Percentiles rank a stretch among this genome's conserved stretches.
These are phyloP conservation scores for Meiosimyza platycephala DNA, from an alignment of 2,888 invertebrate genomes.

Conservation along the genomic window DNA sequence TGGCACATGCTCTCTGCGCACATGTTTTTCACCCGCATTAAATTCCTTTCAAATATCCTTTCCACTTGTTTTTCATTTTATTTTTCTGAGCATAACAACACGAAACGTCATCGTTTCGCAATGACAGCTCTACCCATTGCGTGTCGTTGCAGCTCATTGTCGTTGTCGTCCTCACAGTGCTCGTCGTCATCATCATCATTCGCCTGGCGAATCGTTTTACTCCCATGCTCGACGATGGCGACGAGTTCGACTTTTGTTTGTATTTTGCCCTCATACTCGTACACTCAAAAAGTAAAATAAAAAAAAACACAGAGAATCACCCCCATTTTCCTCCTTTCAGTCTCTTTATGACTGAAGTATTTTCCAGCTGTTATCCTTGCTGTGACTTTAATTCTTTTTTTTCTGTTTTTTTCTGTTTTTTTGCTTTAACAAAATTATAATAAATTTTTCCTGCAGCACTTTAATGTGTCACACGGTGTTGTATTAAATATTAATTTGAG, in stretches of 20 bases:
- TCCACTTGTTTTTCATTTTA: conserved; percentile 9
- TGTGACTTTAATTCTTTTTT: conserved; percentile 35
- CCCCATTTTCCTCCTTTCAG: background rate
- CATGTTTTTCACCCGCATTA: background rate
- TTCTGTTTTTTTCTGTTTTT: background rate
- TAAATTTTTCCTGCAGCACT: conserved; percentile 24
- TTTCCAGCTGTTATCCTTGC: conserved; percentile 35
- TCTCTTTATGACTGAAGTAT: conserved; percentile 27
- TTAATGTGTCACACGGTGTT: conserved; percentile 18
- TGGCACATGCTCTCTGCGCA: too few species aligned
- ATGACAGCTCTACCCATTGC: conserved; percentile 2
- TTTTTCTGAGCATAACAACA: background rate
- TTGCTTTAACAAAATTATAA: conserved; percentile 19
- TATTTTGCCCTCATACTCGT: too few species aligned
- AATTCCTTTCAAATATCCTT: background rate
- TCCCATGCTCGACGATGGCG: too few species aligned
- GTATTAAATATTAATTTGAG: background rate
- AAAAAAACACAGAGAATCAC: background rate
- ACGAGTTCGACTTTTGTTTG: too few species aligned
- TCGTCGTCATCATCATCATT: too few species aligned
- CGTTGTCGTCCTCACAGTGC: conserved; percentile 1
- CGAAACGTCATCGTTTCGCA: conserved; percentile 10
- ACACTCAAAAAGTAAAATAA: too few species aligned
- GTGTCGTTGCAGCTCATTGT: conserved; percentile 10
- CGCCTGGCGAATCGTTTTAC: too few species aligned